These are phyloP conservation scores for Solenopsis invicta DNA, from an alignment of 1,140 invertebrate species.

Conservation along the genomic window DNA sequence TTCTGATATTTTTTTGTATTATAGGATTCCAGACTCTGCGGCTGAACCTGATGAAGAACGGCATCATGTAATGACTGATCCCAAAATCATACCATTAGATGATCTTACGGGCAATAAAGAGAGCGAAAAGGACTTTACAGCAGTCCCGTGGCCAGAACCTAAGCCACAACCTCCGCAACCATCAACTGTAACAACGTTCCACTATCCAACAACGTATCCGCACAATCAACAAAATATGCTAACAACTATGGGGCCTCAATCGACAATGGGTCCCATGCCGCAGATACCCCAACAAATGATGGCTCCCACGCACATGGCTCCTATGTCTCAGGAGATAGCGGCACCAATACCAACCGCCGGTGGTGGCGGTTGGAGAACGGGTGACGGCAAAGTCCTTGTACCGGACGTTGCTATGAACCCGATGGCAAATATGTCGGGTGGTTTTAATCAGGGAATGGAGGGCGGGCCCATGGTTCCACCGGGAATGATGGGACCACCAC, in stretches of 20 bases:
- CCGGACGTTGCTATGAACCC: constrained; percentile 83
- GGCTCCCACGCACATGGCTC: constrained; percentile 73
- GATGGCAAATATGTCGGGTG: constrained; percentile 77
- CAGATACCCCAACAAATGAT: constrained; percentile 78
- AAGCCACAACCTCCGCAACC: constrained; percentile 86
- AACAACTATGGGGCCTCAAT: constrained; percentile 74
- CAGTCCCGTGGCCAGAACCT: constrained; percentile 93
- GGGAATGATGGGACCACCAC: constrained; percentile 83
- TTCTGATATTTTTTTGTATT: constrained; percentile 62
- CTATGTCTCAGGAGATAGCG: constrained; percentile 75
- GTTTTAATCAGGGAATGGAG: constrained; percentile 82
- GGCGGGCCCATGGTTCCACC: constrained; percentile 83
- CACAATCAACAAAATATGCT: constrained; percentile 75
- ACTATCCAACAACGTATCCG: constrained; percentile 84
- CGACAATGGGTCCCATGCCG: constrained; percentile 83
- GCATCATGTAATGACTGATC: constrained; percentile 91
- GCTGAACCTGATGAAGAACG: constrained; percentile 95
- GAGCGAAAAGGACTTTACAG: constrained; percentile 92
- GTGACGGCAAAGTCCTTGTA: constrained; percentile 87
- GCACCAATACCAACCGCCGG: constrained; percentile 66
- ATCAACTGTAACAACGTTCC: constrained; percentile 75
- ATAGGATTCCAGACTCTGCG: constrained; percentile 93
- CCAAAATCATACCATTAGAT: constrained; percentile 94
- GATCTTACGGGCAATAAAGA: constrained; percentile 94
- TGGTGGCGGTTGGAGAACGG: constrained; percentile 85